Base-by-base conservation (phyloP, 2,113 vertebrate species). In the Labeo catla region DNA sequence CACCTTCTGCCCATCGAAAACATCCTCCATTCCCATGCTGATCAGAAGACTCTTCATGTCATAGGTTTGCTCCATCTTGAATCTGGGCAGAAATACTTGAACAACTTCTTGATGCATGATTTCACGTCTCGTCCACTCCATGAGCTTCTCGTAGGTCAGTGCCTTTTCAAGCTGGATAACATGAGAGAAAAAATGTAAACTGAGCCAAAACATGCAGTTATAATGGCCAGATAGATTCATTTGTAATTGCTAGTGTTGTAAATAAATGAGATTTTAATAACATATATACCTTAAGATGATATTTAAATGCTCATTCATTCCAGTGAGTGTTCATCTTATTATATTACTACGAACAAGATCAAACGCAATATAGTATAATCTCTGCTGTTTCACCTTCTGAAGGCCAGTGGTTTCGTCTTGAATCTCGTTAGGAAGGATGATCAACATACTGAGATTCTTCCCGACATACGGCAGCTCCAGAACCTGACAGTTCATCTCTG, bases 381-480 rank as follows among this genome's bases (percentile, higher is more conserved):
- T 76, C 6, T 78, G 57, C 5, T 28, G n/a, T 79, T 91, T 89
- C 92, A 99, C 98, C 97, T 97, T 93, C 90, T 97, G 94, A 91
- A 99, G 93, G 77, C 97, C 98, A 0, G 95, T 96, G 6, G 94
- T 93, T 36, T 92, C 87, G 0, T 98, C 97, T 52, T 96, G 95
- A 0, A 96, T 94, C 0, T 94, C 91, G 80, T 87, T 94, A 52
- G 98, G 98, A 0, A 99, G 94, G 79, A 99, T 91, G 91, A 99
- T 95, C 74, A 99, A 92, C 97, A 99, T 97, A 90, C 97, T 99
- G 63, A 99, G 95, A 49, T 97, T 96, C 45, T 97, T 96, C 68
- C 95, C 96, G 59, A 93, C 92, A 87, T 98, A 99, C 0, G 97
- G 97, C 59, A 99, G 91, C 92, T 98, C 98, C 13, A 99, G 94